phyloP scores from a whole-genome alignment of 2,113 vertebrate species.

The Pseudois nayaur region DNA sequence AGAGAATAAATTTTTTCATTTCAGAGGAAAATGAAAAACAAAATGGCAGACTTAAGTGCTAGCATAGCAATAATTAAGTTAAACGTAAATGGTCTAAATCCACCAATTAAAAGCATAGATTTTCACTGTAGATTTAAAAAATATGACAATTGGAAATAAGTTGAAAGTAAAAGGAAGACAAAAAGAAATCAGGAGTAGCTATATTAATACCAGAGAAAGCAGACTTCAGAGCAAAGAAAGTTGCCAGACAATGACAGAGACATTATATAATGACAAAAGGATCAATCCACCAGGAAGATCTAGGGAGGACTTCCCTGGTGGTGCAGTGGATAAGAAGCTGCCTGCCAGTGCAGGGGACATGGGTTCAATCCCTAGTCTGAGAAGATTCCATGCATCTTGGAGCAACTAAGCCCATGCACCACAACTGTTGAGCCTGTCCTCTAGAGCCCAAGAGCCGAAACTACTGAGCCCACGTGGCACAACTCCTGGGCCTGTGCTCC shows the following conservation, averaged over 20 bases:
- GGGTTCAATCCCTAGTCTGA: not conserved
- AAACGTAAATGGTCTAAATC: not conserved
- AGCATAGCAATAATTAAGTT: not conserved
- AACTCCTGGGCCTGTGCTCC: not conserved
- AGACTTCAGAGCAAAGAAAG: not conserved
- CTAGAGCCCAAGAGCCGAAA: not conserved
- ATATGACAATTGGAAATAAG: not conserved
- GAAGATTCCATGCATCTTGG: not conserved
- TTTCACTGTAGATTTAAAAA: not conserved
- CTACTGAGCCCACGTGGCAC: not conserved
- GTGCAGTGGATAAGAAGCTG: not conserved
- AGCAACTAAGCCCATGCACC: not conserved
- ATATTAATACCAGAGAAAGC: not conserved
- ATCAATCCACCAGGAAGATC: not conserved
- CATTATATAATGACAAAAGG: not conserved
- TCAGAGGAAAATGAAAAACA: not conserved
- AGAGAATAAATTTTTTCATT: not conserved
- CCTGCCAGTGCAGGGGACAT: not conserved
- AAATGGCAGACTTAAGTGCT: not conserved
- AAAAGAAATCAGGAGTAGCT: not conserved
- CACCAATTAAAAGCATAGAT: not conserved
- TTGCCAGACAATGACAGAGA: not conserved
- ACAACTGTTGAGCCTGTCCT: not conserved
- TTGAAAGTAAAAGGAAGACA: not conserved
- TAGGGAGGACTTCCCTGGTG: not conserved